These are phyloP conservation scores for Irena cyanogastra DNA, from an alignment of 2,113 vertebrate genomes.

Conservation along the genomic window DNA sequence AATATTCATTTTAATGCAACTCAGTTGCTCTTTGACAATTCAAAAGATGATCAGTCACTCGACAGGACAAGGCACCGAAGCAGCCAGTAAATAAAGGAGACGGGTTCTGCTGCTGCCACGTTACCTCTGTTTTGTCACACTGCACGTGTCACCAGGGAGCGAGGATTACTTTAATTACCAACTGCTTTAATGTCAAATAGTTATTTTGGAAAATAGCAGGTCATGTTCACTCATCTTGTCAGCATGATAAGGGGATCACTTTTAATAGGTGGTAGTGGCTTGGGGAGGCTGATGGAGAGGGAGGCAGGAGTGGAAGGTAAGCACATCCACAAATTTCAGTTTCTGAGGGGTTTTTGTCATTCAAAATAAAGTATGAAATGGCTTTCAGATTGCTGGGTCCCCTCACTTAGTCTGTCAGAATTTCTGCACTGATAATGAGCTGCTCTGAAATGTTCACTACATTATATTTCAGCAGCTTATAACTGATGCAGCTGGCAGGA, in stretches of 20 bases:
- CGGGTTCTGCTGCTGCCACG: neutral
- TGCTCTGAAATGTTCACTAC: neutral
- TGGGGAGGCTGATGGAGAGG: neutral
- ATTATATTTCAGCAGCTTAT: neutral
- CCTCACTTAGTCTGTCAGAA: accelerated
- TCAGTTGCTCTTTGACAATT: conserved; percentile 7
- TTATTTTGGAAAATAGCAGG: conserved; percentile 35
- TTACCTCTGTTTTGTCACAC: conserved; percentile 13
- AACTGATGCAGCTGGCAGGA: neutral
- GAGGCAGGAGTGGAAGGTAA: neutral
- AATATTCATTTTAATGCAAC: conserved; percentile 17
- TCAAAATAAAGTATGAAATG: neutral
- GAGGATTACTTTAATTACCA: conserved; percentile 62
- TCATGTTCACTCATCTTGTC: conserved; percentile 59
- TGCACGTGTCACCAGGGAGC: conserved; percentile 23
- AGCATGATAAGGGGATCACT: conserved; percentile 46
- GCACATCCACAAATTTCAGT: neutral
- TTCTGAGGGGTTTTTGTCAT: neutral
- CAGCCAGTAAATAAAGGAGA: neutral
- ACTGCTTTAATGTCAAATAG: conserved; percentile 47
- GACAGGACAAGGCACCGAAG: neutral
- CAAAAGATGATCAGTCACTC: neutral
- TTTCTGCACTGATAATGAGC: neutral
- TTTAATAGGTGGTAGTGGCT: neutral
- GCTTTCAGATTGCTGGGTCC: neutral